phyloP scores from a whole-genome alignment of 35 echinoderm and acorn worm species.

The Heliocidaris tuberculata region DNA sequence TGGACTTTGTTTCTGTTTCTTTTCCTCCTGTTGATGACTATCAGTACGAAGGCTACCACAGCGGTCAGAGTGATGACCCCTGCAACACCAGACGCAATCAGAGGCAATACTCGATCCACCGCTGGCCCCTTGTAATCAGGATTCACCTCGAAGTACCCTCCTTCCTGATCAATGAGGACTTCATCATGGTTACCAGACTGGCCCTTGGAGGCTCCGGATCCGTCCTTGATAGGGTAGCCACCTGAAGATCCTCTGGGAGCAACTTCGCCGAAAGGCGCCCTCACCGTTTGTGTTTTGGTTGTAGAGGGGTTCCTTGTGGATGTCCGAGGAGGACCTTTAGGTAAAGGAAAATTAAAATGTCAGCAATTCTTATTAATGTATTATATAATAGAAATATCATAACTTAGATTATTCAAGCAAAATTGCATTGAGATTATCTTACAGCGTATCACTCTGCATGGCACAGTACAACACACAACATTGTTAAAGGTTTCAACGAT shows the following conservation, averaged over 20 bases:
- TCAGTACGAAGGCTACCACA: constrained; percentile 31
- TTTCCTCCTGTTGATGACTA: constrained; percentile 21
- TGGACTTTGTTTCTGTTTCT: constrained; percentile 29
- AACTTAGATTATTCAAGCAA: neutral
- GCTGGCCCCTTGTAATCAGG: constrained; percentile 26
- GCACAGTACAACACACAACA: neutral
- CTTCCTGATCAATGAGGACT: neutral
- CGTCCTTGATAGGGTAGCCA: constrained; percentile 14
- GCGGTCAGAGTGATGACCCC: constrained; percentile 44
- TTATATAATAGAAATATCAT: neutral
- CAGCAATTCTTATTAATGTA: neutral
- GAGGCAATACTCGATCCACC: constrained; percentile 14
- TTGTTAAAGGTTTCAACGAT: neutral
- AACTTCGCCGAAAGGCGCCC: neutral
- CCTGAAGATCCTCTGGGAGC: neutral
- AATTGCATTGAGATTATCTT: neutral
- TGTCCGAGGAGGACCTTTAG: neutral
- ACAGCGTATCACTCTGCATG: neutral
- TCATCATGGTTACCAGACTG: neutral
- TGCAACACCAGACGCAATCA: constrained; percentile 39
- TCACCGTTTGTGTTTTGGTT: neutral
- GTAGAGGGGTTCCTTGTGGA: neutral
- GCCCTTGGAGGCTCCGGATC: neutral
- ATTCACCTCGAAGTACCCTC: constrained; percentile 37
- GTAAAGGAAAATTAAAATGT: neutral